Evolutionary conservation across 2,797 vertebrate species (phyloP).

Genomic region (Coregonus suidteri): DNA sequence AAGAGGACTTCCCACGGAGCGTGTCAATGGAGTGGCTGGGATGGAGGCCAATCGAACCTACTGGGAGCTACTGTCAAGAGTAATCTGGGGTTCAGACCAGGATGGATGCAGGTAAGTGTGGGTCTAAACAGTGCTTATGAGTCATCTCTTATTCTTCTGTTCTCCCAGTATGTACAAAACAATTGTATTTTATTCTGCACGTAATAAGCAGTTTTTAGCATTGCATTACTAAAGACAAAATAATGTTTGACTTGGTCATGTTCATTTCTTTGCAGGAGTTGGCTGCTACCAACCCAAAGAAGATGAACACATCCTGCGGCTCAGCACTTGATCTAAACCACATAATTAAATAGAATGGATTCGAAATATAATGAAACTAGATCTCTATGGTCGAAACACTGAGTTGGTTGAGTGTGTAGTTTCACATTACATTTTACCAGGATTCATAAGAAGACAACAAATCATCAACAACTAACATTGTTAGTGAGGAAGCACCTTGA

Average conservation of each 20-base stretch:
- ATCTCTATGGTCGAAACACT: slow-evolving; percentile 30
- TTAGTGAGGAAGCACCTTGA: neutral
- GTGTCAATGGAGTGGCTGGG: slow-evolving; percentile 69
- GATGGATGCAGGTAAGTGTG: slow-evolving; percentile 62
- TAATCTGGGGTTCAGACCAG: slow-evolving; percentile 43
- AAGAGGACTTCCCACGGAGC: slow-evolving; percentile 62
- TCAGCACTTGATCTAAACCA: slow-evolving; percentile 47
- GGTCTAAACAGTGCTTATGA: neutral
- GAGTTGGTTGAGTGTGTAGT: neutral
- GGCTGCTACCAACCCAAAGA: slow-evolving; percentile 62
- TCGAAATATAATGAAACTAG: too few relatives aligned
- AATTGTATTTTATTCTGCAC: neutral
- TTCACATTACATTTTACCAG: neutral
- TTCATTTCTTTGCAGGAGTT: slow-evolving; percentile 53
- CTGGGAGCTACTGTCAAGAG: slow-evolving; percentile 72
- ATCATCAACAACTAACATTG: neutral
- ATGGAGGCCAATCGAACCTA: slow-evolving; percentile 52
- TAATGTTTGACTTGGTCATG: neutral
- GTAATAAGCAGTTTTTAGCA: neutral
- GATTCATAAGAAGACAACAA: neutral
- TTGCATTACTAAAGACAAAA: neutral
- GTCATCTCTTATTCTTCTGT: neutral
- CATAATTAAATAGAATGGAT: neutral
- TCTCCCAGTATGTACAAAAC: too few relatives aligned
- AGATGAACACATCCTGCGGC: slow-evolving; percentile 65